A percentile compares a stretch with the other conserved stretches of the same genome.
Conservation (phyloP, 2,113 vertebrate species). For the Furnarius figulus region DNA sequence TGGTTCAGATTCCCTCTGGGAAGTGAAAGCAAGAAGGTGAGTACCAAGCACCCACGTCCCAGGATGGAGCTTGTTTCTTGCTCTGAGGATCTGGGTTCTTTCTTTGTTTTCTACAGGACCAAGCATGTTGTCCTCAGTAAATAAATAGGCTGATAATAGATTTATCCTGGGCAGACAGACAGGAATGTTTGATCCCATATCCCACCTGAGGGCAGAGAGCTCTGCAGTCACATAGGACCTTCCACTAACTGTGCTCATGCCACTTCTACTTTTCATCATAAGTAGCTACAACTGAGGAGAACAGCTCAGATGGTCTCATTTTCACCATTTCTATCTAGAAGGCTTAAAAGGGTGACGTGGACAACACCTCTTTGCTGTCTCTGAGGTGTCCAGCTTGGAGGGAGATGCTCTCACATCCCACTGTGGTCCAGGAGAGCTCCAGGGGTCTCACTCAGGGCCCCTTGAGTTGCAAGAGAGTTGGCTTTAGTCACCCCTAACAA, state of each 20-base stretch:
- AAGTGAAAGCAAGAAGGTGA: background rate
- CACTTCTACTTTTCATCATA: background rate
- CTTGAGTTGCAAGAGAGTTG: background rate
- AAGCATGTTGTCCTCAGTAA: background rate
- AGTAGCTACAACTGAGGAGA: background rate
- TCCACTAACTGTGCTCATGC: background rate
- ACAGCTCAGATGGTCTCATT: accelerated
- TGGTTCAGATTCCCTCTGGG: accelerated
- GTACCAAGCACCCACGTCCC: accelerated
- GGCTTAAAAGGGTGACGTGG: background rate
- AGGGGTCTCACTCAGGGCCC: background rate
- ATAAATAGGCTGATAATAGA: background rate
- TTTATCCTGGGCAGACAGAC: background rate
- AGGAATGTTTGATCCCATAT: background rate
- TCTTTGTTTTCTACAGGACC: background rate
- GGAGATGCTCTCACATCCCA: background rate
- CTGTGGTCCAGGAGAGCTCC: background rate
- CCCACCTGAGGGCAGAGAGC: background rate
- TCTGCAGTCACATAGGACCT: background rate
- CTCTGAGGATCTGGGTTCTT: background rate
- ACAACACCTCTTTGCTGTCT: background rate
- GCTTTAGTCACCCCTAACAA: background rate
- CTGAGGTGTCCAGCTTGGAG: background rate
- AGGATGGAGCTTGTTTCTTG: background rate
- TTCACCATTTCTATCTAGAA: background rate